These are phyloP conservation scores for Sarcophaga rosellei DNA, from an alignment of 2,888 invertebrate genomes.

Conservation along the genomic window DNA sequence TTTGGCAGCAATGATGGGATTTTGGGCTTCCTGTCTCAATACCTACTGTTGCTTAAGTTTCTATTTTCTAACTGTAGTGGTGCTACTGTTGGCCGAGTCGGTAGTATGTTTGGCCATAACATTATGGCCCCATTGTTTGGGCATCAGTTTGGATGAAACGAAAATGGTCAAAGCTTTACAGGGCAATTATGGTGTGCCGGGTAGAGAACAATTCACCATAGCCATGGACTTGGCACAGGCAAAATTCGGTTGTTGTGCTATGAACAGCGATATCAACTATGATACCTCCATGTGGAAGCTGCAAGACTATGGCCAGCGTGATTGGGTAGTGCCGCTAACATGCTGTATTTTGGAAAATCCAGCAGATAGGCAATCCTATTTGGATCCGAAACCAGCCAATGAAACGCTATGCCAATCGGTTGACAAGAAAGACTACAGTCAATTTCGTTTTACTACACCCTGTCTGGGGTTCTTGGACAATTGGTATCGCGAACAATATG, in stretches of 20 bases:
- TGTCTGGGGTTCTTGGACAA: slow-evolving; percentile 87
- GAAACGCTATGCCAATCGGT: slow-evolving; percentile 86
- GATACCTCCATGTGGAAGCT: slow-evolving; percentile 91
- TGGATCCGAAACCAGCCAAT: slow-evolving; percentile 90
- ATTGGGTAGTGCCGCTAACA: slow-evolving; percentile 86
- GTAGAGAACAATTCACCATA: slow-evolving; percentile 87
- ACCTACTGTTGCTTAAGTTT: slow-evolving; percentile 88
- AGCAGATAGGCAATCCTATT: slow-evolving; percentile 83
- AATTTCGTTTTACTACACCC: slow-evolving; percentile 80
- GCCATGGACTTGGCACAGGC: slow-evolving; percentile 91
- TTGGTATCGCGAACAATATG: slow-evolving; percentile 90
- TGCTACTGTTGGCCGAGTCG: slow-evolving; percentile 87
- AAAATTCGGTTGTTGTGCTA: slow-evolving; percentile 89
- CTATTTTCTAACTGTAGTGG: slow-evolving; percentile 87
- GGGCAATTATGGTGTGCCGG: slow-evolving; percentile 89
- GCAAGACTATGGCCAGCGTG: slow-evolving; percentile 87
- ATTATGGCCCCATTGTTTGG: slow-evolving; percentile 90
- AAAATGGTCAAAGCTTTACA: slow-evolving; percentile 88
- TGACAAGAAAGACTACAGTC: slow-evolving; percentile 76
- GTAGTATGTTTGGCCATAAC: slow-evolving; percentile 87
- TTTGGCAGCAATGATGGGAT: slow-evolving; percentile 87
- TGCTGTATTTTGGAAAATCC: slow-evolving; percentile 86
- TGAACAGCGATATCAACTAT: slow-evolving; percentile 89
- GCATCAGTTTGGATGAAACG: slow-evolving; percentile 86
- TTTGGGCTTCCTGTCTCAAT: slow-evolving; percentile 90